Percentiles rank a stretch among this genome's conserved stretches.
phyloP scores from a whole-genome alignment of 2,797 vertebrate species.

The Falco concolor region DNA sequence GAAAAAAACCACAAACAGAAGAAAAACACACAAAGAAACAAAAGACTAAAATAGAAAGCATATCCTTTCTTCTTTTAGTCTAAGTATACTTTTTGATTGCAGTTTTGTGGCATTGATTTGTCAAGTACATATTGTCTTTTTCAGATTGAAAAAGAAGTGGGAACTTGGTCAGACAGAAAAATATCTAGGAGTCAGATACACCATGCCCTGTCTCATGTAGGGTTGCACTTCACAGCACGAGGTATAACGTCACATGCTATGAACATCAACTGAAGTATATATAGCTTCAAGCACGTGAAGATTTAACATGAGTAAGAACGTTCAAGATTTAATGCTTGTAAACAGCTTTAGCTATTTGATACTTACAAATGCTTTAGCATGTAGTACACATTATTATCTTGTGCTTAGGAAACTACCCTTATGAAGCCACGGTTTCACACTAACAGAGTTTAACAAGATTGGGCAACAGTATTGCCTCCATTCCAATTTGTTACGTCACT shows the following conservation, averaged over 20 bases:
- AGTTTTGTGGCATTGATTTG: not conserved
- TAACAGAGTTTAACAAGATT: not conserved
- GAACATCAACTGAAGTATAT: not conserved
- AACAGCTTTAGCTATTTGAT: not conserved
- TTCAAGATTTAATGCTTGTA: not conserved
- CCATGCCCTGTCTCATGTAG: too few relatives aligned
- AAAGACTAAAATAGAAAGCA: not conserved
- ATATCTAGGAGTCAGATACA: not conserved
- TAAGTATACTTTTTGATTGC: not conserved
- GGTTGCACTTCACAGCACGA: not conserved
- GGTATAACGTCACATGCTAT: not conserved
- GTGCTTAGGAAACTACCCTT: not conserved
- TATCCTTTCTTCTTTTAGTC: not conserved
- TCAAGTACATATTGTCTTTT: not conserved
- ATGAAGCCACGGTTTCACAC: rapidly evolving
- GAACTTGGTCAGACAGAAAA: not conserved
- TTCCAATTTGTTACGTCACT: not conserved
- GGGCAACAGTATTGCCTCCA: not conserved
- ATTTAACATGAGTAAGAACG: not conserved
- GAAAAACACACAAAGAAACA: not conserved
- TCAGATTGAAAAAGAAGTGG: not conserved
- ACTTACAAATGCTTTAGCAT: not conserved
- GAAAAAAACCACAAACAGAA: not conserved
- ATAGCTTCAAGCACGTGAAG: not conserved
- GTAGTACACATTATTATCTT: not conserved